A percentile compares a stretch with the other conserved stretches of the same genome.
phyloP scores from a whole-genome alignment of 2,113 vertebrate species.

The Ramphastos sulfuratus region DNA sequence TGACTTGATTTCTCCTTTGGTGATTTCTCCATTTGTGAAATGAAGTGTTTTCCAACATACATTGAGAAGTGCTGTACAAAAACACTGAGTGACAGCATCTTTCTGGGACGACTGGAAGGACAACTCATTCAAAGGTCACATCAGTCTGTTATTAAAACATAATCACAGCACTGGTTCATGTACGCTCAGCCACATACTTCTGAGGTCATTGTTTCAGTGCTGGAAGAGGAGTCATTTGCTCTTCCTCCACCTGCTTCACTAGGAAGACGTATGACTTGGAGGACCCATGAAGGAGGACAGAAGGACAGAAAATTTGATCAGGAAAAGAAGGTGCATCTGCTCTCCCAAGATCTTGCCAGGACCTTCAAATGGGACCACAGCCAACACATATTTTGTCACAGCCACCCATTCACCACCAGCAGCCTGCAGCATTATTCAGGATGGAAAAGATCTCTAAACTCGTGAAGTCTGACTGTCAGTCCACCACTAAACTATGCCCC shows the following conservation, averaged over 20 bases:
- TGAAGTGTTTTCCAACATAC: background rate
- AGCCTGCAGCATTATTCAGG: background rate
- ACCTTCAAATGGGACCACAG: background rate
- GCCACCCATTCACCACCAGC: background rate
- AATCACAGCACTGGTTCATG: background rate
- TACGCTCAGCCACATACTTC: background rate
- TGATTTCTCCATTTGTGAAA: background rate
- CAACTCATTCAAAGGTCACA: background rate
- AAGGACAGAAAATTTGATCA: background rate
- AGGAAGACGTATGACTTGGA: background rate
- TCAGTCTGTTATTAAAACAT: constrained; percentile 17
- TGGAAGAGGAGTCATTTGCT: background rate
- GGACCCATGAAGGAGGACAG: background rate
- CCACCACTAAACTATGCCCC: background rate
- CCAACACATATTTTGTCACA: background rate
- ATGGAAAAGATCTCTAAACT: background rate
- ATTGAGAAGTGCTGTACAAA: background rate
- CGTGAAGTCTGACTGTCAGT: accelerated
- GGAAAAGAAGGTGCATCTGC: background rate
- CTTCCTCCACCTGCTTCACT: background rate
- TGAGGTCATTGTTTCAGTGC: constrained; percentile 2
- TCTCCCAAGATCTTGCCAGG: background rate
- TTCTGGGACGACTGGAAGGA: background rate
- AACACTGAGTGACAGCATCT: background rate
- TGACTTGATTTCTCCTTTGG: background rate